Base-by-base conservation (phyloP, 2,797 vertebrate genomes). In the Crocodylus rhombifer region DNA sequence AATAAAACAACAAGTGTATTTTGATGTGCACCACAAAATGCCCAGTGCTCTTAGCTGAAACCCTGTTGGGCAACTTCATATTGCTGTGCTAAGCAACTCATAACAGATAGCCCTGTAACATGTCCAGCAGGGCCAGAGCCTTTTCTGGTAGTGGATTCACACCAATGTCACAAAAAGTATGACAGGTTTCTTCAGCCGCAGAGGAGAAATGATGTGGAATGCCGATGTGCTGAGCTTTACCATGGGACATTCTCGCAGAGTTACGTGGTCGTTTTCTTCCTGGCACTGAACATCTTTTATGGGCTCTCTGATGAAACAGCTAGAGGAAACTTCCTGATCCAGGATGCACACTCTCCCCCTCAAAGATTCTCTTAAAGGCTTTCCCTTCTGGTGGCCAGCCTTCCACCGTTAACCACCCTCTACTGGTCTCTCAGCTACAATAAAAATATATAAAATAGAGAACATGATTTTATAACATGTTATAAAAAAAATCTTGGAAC, bases 401-500 rank as follows among this genome's bases (percentile, higher is more conserved):
- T 91, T 63, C 91, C 5, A 1, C 78, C 1, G 0, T 17, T 81
- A 82, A 58, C 91, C 94, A 89, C 92, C 92, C 89, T 94, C 95
- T 82, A 90, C 63, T 78, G 92, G 84, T 96, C 95, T 96, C 96
- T 81, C 91, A 93, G 25, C 0, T 0, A 56, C 63, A 88, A 87
- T 96, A 93, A 97, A 97, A 94, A 82, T 94, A 94, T 90, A 93
- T 82, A 86, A 93, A 96, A 96, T 80, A 91, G 86, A 93, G 90
- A 96, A 95, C 92, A 94, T 96, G 91, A 94, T 95, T 97, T 97
- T 97, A 97, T 88, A 69, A 82, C 2, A 3, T 26, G 86, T 92
- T 74, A 85, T 96, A 56, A 94, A 96, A 88, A 7, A 79, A 81
- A 51, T 64, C 89, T 90, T 95, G 91, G 61, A 95, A 80, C 92